Base-by-base conservation (phyloP, 1,140 invertebrate species). In the Aphaenogaster rudis region DNA sequence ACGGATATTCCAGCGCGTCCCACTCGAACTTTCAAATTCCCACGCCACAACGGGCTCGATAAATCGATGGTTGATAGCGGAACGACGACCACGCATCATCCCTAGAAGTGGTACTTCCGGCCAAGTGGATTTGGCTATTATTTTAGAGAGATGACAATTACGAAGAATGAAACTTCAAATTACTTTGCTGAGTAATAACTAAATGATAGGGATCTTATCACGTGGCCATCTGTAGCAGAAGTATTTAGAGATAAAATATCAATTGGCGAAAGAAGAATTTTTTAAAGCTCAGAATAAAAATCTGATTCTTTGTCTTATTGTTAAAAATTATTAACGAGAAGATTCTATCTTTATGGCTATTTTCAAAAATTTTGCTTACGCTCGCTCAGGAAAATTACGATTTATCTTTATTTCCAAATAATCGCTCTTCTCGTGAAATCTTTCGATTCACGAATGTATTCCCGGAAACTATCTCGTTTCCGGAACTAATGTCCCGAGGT, bases 1-100 rank as follows among this genome's bases (percentile, higher is more conserved):
- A 90, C 88, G 88, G 88, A 87, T 77, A 67, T 81, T 87, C 54
- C 48, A 69, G 50, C 61, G 81, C 84, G 86, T 84, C 57, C 42
- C 81, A 90, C 61, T 89, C 86, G 57, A 90, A 87, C 86, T 88
- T 87, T 85, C 72, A 90, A 82, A 90, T 90, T 88, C 88, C 79
- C 86, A 88, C 93, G 90, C 87, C 88, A 21, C 36, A 61, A 50
- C 33, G 57, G 11, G 17, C 42, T 57, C 45, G 42, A 74, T 76
- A 76, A 84, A 84, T 71, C 80, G 69, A 84, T 84, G 15, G 17
- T 57, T 67, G 64, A 81, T 71, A 71, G 48, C 15, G n/a, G 5
- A 74, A 54, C 36, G 42, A 36, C 11, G 64, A 9, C 13, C 28
- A 11, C 36, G 28, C 39, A 39, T 82, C 52, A 36, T 74, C 39